These are phyloP conservation scores for Aplysina aerophoba DNA, from an alignment of 37 sponge, comb jelly and placozoan genomes.

Conservation along the genomic window DNA sequence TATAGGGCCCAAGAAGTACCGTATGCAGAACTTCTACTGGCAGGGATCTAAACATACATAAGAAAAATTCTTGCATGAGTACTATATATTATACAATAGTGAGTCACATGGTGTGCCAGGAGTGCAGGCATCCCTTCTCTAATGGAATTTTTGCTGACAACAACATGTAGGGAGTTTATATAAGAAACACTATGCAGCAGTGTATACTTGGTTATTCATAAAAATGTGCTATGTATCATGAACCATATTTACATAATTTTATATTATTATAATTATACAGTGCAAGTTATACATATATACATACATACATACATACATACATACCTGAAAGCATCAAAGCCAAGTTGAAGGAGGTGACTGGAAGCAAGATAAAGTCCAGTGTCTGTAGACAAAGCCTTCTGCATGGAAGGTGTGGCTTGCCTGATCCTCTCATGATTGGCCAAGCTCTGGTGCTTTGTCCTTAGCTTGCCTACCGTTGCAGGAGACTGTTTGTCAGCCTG, in stretches of 20 bases:
- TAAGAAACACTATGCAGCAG: too few relatives aligned
- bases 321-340: conserved; percentile 8
- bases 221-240: too few relatives aligned
- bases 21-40: conserved; percentile 53
- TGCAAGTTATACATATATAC: background rate
- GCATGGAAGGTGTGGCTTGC: background rate
- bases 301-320: background rate
- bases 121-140: conserved; percentile 7
- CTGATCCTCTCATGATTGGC: background rate
- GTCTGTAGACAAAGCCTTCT: background rate
- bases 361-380: background rate
- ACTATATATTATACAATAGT: conserved; percentile 37
- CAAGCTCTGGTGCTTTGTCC: background rate
- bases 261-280: too few relatives aligned
- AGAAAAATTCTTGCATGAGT: conserved; percentile 50
- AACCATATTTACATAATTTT: too few relatives aligned
- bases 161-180: too few relatives aligned
- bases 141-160: conserved; percentile 48
- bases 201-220: too few relatives aligned
- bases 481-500: background rate
- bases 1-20: conserved; percentile 45
- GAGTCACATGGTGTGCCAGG: conserved; percentile 1
- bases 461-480: background rate
- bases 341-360: background rate
- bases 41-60: conserved; percentile 29